A percentile compares a stretch with the other conserved stretches of the same genome.
These are phyloP conservation scores for Drosophila bipectinata DNA, from an alignment of 1,140 invertebrate species.

Conservation along the genomic window DNA sequence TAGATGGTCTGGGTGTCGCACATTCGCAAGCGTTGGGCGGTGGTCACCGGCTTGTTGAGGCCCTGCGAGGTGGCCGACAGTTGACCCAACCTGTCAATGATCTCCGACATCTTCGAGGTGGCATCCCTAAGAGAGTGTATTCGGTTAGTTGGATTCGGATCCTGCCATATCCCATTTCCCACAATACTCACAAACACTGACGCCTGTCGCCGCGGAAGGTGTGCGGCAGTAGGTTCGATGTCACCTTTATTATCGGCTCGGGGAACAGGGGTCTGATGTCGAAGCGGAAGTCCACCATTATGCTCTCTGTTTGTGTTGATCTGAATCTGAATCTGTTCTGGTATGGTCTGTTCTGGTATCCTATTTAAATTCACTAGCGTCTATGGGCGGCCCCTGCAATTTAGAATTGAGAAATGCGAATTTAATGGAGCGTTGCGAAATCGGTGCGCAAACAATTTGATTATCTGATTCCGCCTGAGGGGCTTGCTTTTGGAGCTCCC, in stretches of 20 bases:
- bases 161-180: conserved; percentile 28
- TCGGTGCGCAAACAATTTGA: conserved; percentile 62
- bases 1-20: conserved; percentile 88
- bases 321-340: neutral
- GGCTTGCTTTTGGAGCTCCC: conserved; percentile 1
- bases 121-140: conserved; percentile 85
- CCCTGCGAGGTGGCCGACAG: conserved; percentile 90
- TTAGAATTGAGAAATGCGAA: conserved; percentile 54
- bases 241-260: conserved; percentile 86
- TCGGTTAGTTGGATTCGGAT: conserved; percentile 44
- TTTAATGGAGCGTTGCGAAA: conserved; percentile 77
- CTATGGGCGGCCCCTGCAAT: conserved; percentile 37
- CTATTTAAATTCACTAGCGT: neutral
- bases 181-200: conserved; percentile 85
- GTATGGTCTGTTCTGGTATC: conserved; percentile 7
- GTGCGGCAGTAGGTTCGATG: conserved; percentile 86
- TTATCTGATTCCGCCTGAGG: conserved; percentile 46
- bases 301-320: neutral
- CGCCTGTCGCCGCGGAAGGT: conserved; percentile 87
- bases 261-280: conserved; percentile 86
- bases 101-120: conserved; percentile 87
- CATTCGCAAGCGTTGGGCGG: conserved; percentile 87
- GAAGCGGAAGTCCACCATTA: conserved; percentile 87
- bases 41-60: conserved; percentile 89
- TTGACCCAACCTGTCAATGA: conserved; percentile 89